Conservation (phyloP, 2,888 invertebrate species). For the Sarcophaga rosellei region DNA sequence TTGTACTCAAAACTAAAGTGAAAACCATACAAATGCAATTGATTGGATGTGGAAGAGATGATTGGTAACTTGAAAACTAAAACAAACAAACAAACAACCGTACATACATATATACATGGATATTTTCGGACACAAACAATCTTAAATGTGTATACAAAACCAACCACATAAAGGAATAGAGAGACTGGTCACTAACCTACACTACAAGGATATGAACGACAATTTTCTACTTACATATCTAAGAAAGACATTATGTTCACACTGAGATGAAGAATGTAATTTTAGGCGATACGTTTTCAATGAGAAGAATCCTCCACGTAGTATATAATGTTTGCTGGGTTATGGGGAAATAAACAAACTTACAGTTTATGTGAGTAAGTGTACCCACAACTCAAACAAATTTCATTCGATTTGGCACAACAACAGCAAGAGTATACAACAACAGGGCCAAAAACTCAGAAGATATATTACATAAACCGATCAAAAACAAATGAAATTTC, state of each 20-base stretch:
- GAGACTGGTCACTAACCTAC: neutral
- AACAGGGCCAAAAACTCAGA: neutral
- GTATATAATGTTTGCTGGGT: no score
- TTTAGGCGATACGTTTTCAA: no score
- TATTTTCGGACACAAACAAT: no score
- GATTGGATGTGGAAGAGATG: slow-evolving; percentile 31
- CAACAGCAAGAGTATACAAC: neutral
- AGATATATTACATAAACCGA: slow-evolving; percentile 12
- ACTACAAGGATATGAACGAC: no score
- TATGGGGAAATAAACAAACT: neutral
- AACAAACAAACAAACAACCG: neutral
- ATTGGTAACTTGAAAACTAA: slow-evolving; percentile 12
- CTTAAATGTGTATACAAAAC: neutral
- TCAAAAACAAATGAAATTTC: slow-evolving; percentile 44
- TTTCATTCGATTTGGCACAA: slow-evolving; percentile 4
- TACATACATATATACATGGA: neutral
- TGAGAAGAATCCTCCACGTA: no score
- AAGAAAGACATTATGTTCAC: no score
- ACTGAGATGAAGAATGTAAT: no score
- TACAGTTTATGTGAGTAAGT: neutral
- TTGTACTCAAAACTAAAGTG: slow-evolving; percentile 36
- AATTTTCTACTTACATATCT: no score
- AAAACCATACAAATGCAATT: slow-evolving; percentile 39
- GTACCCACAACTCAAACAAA: neutral
- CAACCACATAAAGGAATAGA: neutral